Percentiles rank a stretch among this genome's conserved stretches.
Conservation (phyloP, 2,797 vertebrate genomes). For the Australoheros facetus region DNA sequence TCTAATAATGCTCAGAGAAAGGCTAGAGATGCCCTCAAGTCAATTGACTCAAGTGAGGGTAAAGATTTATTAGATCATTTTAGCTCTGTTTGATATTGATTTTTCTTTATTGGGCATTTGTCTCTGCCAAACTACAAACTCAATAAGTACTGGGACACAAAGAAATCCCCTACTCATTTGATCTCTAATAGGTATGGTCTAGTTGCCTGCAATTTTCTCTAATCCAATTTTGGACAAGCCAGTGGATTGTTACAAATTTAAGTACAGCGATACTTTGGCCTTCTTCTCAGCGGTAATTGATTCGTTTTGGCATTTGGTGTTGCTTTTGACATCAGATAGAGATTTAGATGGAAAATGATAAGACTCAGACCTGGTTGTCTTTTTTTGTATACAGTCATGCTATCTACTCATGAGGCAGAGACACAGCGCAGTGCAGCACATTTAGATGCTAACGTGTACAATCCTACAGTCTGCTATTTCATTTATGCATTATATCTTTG, state of each 20-base stretch:
- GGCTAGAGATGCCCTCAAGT: neutral
- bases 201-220: neutral
- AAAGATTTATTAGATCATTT: neutral
- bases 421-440: neutral
- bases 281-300: neutral
- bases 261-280: neutral
- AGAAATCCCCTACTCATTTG: neutral
- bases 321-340: neutral
- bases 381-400: neutral
- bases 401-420: neutral
- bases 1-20: neutral
- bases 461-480: neutral
- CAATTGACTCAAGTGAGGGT: neutral
- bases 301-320: neutral
- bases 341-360: neutral
- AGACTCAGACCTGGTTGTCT: neutral
- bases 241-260: neutral
- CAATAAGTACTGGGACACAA: neutral
- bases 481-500: constrained; percentile 1
- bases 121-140: constrained; percentile 17
- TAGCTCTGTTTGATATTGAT: constrained; percentile 4
- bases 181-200: neutral
- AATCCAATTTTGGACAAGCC: neutral
- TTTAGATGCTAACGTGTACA: neutral
- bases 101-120: constrained; percentile 17